Percentiles rank a stretch among this genome's conserved stretches.
Evolutionary conservation across 2,888 invertebrate genomes (phyloP).

Genomic region (Neoitamus cyanurus): DNA sequence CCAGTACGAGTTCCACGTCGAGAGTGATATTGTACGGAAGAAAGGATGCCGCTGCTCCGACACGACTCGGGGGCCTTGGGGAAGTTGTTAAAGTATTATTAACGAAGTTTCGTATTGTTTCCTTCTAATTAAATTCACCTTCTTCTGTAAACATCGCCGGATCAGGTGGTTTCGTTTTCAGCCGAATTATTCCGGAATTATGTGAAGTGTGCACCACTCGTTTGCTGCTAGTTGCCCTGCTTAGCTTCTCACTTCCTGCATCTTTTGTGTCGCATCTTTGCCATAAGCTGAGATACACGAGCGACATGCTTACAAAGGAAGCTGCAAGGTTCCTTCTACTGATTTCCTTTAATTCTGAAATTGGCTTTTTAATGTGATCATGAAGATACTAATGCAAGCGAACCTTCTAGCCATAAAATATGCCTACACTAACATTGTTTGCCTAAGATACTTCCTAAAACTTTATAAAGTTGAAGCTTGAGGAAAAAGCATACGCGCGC

Average conservation of each 20-base stretch:
- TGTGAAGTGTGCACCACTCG: neutral
- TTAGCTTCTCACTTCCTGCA: neutral
- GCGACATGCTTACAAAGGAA: neutral
- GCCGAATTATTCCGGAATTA: conserved; percentile 13
- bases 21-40: conserved; percentile 23
- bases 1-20: conserved; percentile 18
- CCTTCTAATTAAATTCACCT: conserved; percentile 51
- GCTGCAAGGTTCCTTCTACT: too few species aligned
- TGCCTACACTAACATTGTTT: too few species aligned
- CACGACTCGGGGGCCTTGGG: conserved; percentile 28
- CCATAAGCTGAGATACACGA: neutral
- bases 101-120: conserved; percentile 51
- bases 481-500: too few species aligned
- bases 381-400: too few species aligned
- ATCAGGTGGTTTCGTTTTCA: conserved; percentile 40
- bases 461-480: too few species aligned
- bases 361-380: too few species aligned
- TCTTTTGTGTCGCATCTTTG: neutral
- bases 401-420: too few species aligned
- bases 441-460: too few species aligned
- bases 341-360: too few species aligned
- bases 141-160: conserved; percentile 23
- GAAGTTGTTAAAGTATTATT: conserved; percentile 51
- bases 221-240: neutral
- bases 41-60: conserved; percentile 20